Evolutionary conservation across 2,888 invertebrate genomes (phyloP).

Genomic region (Cryptophagus acutangulus): DNA sequence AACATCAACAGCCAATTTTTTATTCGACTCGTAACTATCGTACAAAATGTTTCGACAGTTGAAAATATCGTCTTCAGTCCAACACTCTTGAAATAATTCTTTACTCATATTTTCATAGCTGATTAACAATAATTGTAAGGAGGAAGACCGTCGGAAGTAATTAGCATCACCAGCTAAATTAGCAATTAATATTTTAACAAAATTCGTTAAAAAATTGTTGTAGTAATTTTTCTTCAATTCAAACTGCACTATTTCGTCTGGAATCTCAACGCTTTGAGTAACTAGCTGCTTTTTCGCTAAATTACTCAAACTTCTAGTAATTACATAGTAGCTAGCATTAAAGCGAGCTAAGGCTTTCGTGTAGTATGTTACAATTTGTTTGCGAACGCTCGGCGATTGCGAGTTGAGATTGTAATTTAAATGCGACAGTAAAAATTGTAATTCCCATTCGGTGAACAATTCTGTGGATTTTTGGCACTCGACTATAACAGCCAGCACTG

Average conservation of each 20-base stretch:
- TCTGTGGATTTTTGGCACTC: slow-evolving; percentile 73
- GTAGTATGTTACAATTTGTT: slow-evolving; percentile 61
- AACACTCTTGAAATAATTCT: slow-evolving; percentile 33
- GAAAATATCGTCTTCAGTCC: slow-evolving; percentile 32
- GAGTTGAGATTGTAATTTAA: slow-evolving; percentile 65
- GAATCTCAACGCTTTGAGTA: background rate
- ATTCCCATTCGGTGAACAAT: slow-evolving; percentile 56
- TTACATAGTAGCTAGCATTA: slow-evolving; percentile 47
- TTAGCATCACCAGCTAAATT: slow-evolving; percentile 37
- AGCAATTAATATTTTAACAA: slow-evolving; percentile 25
- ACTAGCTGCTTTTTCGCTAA: slow-evolving; percentile 1
- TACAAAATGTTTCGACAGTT: slow-evolving; percentile 37
- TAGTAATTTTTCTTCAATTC: slow-evolving; percentile 16
- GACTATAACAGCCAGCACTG: slow-evolving; percentile 64
- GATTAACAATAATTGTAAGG: slow-evolving; percentile 36
- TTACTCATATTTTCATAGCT: slow-evolving; percentile 22
- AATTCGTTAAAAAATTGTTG: slow-evolving; percentile 24
- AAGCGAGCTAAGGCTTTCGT: slow-evolving; percentile 63
- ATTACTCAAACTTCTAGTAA: slow-evolving; percentile 27
- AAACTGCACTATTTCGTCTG: background rate
- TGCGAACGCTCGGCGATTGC: slow-evolving; percentile 63
- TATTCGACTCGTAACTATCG: slow-evolving; percentile 77
- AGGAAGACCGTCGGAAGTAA: slow-evolving; percentile 34
- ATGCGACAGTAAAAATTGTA: slow-evolving; percentile 59
- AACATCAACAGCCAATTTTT: slow-evolving; percentile 59